phyloP scores from a whole-genome alignment of 2,113 vertebrate species.

The Aphelocoma coerulescens region DNA sequence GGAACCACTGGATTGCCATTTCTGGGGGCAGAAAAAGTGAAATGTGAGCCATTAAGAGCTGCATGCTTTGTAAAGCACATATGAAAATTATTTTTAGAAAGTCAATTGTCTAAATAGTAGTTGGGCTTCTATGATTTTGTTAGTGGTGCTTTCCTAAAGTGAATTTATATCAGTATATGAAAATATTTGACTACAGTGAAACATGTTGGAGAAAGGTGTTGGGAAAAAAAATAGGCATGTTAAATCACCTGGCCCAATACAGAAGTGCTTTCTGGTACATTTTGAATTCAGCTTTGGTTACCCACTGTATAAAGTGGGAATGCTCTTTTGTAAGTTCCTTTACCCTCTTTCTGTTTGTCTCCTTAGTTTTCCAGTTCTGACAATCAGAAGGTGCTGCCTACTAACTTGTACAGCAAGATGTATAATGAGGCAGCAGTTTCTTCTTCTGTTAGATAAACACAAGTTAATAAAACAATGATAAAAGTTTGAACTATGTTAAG shows the following conservation, averaged over 20 bases:
- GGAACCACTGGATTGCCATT: constrained; percentile 82
- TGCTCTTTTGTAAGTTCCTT: neutral
- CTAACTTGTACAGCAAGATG: neutral
- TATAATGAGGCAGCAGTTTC: neutral
- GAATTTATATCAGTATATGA: neutral
- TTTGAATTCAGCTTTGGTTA: neutral
- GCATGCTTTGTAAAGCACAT: constrained; percentile 17
- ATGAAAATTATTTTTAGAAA: neutral
- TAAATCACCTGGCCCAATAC: neutral
- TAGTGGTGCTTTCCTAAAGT: neutral
- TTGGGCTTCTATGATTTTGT: neutral
- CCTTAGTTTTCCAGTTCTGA: neutral
- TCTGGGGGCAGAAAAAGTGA: constrained; percentile 71
- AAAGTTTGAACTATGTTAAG: neutral
- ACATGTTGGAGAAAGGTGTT: neutral
- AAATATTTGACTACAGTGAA: neutral
- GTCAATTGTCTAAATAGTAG: neutral
- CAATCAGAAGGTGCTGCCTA: neutral
- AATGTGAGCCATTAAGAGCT: constrained; percentile 13
- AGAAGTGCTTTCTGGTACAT: neutral
- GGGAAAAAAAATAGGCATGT: neutral
- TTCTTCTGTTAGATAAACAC: neutral
- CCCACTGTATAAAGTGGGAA: neutral
- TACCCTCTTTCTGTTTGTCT: neutral
- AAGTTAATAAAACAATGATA: neutral